Conservation (phyloP, 2,888 invertebrate genomes). For the Harpalus rubripes region DNA sequence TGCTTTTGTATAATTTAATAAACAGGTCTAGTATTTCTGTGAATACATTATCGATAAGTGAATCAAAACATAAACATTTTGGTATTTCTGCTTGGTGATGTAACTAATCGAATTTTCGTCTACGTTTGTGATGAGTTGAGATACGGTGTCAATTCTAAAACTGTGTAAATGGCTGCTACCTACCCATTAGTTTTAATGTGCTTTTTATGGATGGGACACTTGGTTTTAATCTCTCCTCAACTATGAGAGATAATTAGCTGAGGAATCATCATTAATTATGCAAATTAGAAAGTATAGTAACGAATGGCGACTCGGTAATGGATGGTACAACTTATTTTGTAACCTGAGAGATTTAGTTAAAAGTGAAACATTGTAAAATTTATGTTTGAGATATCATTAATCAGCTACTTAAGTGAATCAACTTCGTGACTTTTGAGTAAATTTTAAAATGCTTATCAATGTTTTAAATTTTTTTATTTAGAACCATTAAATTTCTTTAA, state of each 20-base stretch:
- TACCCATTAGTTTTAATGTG: conserved; percentile 56
- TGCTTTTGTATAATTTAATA: neutral
- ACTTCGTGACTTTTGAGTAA: neutral
- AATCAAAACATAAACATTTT: conserved; percentile 18
- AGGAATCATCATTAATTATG: conserved; percentile 60
- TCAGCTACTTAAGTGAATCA: neutral
- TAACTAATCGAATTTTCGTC: conserved; percentile 30
- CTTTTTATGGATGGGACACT: conserved; percentile 34
- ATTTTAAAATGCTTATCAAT: no score
- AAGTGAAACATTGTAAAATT: conserved; percentile 37
- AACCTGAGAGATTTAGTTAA: conserved; percentile 38
- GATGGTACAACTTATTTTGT: conserved; percentile 62
- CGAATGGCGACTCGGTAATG: conserved; percentile 53
- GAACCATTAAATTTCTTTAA: no score
- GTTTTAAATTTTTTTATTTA: no score
- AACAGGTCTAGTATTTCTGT: neutral
- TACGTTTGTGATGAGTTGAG: conserved; percentile 25
- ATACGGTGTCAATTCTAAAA: conserved; percentile 18
- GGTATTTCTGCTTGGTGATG: conserved; percentile 12
- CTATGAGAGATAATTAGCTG: conserved; percentile 59
- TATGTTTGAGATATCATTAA: neutral
- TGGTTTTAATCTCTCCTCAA: neutral
- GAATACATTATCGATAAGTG: conserved; percentile 20
- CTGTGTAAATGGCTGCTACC: conserved; percentile 32
- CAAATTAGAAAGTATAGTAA: conserved; percentile 63